A percentile compares a stretch with the other conserved stretches of the same genome.
phyloP scores from a whole-genome alignment of 2,797 vertebrate species.

The Sebastiscus albofasciatus region DNA sequence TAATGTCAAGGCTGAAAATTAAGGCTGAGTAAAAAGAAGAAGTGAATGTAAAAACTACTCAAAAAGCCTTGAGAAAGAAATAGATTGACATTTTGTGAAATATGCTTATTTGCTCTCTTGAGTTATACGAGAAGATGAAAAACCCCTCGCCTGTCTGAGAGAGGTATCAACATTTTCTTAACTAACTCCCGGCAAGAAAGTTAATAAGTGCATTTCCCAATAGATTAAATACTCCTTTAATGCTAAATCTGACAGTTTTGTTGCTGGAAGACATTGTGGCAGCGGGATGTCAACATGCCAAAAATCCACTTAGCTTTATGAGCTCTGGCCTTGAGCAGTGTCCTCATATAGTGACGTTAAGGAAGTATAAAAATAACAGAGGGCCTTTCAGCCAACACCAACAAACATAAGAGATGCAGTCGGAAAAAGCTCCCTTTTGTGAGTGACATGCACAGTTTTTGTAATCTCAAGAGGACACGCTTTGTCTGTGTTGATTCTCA shows the following conservation, averaged over 20 bases:
- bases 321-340: not conserved
- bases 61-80: not conserved
- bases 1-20: not conserved
- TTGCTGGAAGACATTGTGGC: not conserved
- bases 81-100: not conserved
- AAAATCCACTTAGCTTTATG: conserved; percentile 32
- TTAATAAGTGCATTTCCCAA: not conserved
- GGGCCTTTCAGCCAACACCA: not conserved
- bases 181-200: not conserved
- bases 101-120: not conserved
- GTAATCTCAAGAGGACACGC: not conserved
- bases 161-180: not conserved
- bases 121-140: not conserved
- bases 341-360: conserved; percentile 14
- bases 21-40: not conserved
- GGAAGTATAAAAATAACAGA: not conserved
- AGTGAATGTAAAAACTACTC: not conserved
- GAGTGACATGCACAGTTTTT: not conserved
- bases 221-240: not conserved
- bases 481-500: not conserved
- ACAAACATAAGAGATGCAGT: not conserved
- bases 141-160: too few species aligned
- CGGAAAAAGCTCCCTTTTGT: not conserved
- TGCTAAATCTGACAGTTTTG: not conserved
- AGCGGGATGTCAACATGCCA: conserved; percentile 31